Percentiles rank a stretch among this genome's conserved stretches.
phyloP scores from a whole-genome alignment of 2,113 vertebrate species.

The Rattus rattus region DNA sequence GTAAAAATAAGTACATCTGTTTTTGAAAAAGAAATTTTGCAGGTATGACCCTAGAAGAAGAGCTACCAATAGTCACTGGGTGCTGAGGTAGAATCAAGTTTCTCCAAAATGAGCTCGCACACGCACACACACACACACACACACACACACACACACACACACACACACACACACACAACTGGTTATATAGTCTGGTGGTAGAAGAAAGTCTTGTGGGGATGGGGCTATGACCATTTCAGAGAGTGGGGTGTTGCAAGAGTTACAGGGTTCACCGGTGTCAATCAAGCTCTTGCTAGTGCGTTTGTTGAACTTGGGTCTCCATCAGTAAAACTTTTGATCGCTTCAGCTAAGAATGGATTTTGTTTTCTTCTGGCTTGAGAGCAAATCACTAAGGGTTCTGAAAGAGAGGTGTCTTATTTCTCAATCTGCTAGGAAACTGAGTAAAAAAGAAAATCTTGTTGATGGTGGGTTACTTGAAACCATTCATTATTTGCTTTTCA shows the following conservation, averaged over 20 bases:
- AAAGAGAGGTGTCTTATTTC: conserved; percentile 27
- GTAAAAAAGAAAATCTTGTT: conserved; percentile 28
- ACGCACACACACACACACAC: background rate
- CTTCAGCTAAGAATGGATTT: background rate
- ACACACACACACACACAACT: background rate
- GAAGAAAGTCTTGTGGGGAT: background rate
- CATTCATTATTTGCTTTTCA: conserved; percentile 14
- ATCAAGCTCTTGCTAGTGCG: background rate
- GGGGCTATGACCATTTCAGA: background rate
- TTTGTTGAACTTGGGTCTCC: background rate
- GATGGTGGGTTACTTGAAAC: conserved; percentile 38
- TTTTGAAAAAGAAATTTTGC: background rate
- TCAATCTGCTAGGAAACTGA: conserved; percentile 12
- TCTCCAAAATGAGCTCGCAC: background rate
- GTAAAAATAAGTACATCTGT: background rate
- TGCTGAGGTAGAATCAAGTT: background rate
- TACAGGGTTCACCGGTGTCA: conserved; percentile 1
- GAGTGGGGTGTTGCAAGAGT: background rate
- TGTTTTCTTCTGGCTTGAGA: conserved; percentile 41
- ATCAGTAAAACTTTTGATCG: conserved; percentile 13
- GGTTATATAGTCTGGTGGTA: background rate
- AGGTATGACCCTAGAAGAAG: background rate
- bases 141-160: background rate
- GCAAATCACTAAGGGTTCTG: conserved; percentile 15
- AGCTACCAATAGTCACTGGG: background rate